phyloP scores from a whole-genome alignment of 1,140 invertebrate genomes.

The Theocolax elegans region DNA sequence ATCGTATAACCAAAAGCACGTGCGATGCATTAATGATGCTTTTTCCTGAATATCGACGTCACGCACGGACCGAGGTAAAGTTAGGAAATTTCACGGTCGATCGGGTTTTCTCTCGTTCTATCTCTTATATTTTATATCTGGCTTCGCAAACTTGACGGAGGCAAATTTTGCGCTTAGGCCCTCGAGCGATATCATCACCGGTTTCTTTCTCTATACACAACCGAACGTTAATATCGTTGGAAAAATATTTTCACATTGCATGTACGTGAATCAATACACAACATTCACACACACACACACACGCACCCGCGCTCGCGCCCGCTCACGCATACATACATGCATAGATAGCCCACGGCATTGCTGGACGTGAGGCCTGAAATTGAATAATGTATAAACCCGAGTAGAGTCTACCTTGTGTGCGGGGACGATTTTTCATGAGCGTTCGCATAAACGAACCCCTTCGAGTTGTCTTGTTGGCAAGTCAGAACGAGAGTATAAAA shows the following conservation, averaged over 20 bases:
- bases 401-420: background rate
- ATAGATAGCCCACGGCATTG: background rate
- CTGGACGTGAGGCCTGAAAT: slow-evolving; percentile 7
- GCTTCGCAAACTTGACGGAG: slow-evolving; percentile 1
- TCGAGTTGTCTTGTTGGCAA: slow-evolving; percentile 8
- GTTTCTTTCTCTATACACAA: no score
- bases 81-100: background rate
- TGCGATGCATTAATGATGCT: slow-evolving; percentile 24
- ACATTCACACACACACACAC: no score
- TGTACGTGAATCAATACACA: no score
- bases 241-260: background rate
- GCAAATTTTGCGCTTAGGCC: background rate
- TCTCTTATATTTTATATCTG: background rate
- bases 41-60: slow-evolving; percentile 27
- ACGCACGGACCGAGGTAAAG: background rate
- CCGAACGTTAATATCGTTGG: background rate
- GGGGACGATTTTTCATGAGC: slow-evolving; percentile 20
- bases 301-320: no score
- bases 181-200: background rate
- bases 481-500: slow-evolving; percentile 8
- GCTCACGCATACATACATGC: background rate
- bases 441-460: background rate
- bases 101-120: background rate
- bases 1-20: slow-evolving; percentile 11
- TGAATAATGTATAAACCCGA: slow-evolving; percentile 31